Evolutionary conservation across 2,113 vertebrate genomes (phyloP), one percentile per base, ranked within the genome.

Genomic region (Mesoclemmys tuberculata): DNA sequence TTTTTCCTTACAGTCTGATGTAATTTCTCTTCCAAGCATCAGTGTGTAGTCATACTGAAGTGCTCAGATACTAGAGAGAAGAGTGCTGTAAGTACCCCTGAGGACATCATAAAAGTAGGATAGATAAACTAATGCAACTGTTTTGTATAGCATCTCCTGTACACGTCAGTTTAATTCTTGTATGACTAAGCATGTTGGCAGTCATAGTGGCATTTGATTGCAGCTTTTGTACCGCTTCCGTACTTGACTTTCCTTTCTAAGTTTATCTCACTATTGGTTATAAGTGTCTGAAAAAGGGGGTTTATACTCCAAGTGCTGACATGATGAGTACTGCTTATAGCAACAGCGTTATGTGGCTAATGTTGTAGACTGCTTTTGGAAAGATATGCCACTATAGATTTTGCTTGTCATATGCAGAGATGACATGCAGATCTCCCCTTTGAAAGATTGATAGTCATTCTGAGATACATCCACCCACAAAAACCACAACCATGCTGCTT

Each of bases 401-500:
- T 88, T 95, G 95, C 94, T 75, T 91, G 91, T 91, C 93, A 87
- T 89, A 77, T 85, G 92, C 84, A 80, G 81, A 95, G 84, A 90
- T 93, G 97, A 94, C 91, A 92, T 88, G 71, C 71, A 91, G 96
- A 95, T 95, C 93, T 97, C 96, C 95, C 94, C 96, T 84, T 93
- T 93, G 97, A 95, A 96, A 92, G 94, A 93, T 93, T 84, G 84
- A 95, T 88, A 94, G 96, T 97, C 94, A 90, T 97, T 97, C 81
- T 90, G 97, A 97, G 97, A 97, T 94, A 87, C 95, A 96, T 31
- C 98, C 98, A 95, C 98, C 98, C 98, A 98, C 98, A 98, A 97
- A 98, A 98, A 96, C 98, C 98, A 98, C 98, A 98, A 94, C 93
- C 97, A 89, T 96, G 97, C 97, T 96, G 95, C 94, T 98, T 98